Conservation (phyloP, 2,113 vertebrate species). For the Cynopterus brachyotis region DNA sequence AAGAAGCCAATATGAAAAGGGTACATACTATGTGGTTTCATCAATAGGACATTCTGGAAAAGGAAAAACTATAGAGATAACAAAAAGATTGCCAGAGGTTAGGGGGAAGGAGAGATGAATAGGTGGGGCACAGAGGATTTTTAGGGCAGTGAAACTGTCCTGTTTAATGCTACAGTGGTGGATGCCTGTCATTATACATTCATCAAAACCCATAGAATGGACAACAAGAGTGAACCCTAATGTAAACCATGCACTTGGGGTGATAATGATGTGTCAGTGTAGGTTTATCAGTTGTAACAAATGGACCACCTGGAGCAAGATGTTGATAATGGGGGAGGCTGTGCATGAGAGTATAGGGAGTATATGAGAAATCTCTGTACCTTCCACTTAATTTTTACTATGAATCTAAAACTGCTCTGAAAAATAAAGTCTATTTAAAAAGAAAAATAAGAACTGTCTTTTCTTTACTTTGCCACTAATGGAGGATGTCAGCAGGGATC, state of each 20-base stretch:
- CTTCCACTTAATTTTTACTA: background rate
- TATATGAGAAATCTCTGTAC: background rate
- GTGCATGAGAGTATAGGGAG: too few species aligned
- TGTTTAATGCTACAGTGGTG: rapidly evolving
- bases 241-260: background rate
- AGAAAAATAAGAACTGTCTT: background rate
- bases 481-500: background rate
- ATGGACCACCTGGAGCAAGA: background rate
- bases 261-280: rapidly evolving
- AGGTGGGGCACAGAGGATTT: background rate
- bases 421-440: background rate
- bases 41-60: background rate
- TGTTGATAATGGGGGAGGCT: background rate
- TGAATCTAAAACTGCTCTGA: background rate
- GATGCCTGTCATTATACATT: too few species aligned
- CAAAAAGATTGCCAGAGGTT: background rate
- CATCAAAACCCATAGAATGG: background rate
- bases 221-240: background rate
- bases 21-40: rapidly evolving
- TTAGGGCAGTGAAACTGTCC: background rate
- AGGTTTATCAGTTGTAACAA: background rate
- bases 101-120: rapidly evolving
- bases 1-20: background rate
- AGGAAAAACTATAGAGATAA: background rate
- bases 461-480: background rate